These are phyloP conservation scores for Poeciliopsis gracilis DNA, from an alignment of 2,797 vertebrate genomes.

Conservation along the genomic window DNA sequence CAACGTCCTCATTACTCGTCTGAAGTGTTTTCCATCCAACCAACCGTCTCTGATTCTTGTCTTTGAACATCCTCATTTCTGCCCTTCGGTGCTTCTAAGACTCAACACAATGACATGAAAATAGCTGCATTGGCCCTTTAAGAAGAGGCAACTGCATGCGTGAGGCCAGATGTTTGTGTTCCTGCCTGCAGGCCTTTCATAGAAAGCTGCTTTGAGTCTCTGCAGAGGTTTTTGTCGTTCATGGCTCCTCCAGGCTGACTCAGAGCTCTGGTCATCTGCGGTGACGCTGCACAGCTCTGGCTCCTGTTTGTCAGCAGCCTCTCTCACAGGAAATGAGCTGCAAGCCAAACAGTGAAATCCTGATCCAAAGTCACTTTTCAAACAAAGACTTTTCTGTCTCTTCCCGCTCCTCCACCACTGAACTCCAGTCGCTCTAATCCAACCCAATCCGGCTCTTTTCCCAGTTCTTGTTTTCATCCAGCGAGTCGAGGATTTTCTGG, in stretches of 20 bases:
- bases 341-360: slow-evolving; percentile 8
- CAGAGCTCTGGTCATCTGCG: not conserved
- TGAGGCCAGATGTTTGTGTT: not conserved
- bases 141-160: not conserved
- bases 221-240: not conserved
- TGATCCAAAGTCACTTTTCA: not conserved
- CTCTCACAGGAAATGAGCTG: slow-evolving; percentile 36
- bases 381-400: not conserved
- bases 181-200: not conserved
- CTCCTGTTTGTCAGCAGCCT: slow-evolving; percentile 22
- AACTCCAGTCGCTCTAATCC: not conserved
- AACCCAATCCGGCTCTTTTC: not conserved
- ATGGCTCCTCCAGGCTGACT: not conserved
- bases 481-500: slow-evolving; percentile 21
- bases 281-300: not conserved
- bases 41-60: not conserved
- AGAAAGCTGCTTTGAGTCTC: not conserved
- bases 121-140: not conserved
- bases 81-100: no score
- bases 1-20: not conserved
- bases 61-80: no score
- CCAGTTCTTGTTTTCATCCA: slow-evolving; percentile 20
- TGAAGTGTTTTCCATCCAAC: not conserved
- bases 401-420: not conserved
- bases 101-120: no score